Conservation (phyloP, 2,797 vertebrate species). For the Knipowitschia caucasica region DNA sequence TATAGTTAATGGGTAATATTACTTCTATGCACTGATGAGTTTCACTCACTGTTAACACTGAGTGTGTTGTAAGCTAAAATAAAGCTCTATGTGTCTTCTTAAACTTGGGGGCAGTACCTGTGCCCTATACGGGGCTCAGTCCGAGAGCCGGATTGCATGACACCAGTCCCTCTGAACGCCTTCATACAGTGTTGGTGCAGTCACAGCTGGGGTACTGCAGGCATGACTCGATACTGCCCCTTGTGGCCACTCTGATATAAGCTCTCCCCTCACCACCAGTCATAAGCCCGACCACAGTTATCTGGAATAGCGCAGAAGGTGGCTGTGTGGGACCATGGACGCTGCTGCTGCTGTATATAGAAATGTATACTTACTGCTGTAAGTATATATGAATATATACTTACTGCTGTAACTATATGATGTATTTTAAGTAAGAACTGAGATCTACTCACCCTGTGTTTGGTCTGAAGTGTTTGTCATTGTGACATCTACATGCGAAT, state of each 20-base stretch:
- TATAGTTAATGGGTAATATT: too few relatives aligned
- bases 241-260: slow-evolving; percentile 51
- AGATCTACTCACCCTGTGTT: slow-evolving; percentile 75
- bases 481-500: slow-evolving; percentile 81
- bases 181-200: slow-evolving; percentile 2
- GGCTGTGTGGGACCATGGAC: slow-evolving; percentile 74
- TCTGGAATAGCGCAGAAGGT: slow-evolving; percentile 79
- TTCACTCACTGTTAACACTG: neutral
- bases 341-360: slow-evolving; percentile 64
- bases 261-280: slow-evolving; percentile 55
- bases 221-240: slow-evolving; percentile 40
- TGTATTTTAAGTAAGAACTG: slow-evolving; percentile 85
- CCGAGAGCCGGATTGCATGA: too few relatives aligned
- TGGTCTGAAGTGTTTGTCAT: slow-evolving; percentile 80
- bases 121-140: too few relatives aligned
- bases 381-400: slow-evolving; percentile 26
- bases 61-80: neutral
- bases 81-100: too few relatives aligned
- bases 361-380: too few relatives aligned
- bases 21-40: neutral
- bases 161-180: neutral
- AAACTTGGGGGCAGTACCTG: slow-evolving; percentile 5
- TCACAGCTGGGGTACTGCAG: slow-evolving; percentile 29
- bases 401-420: slow-evolving; percentile 79
- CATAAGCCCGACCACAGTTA: slow-evolving; percentile 71